Evolutionary conservation across 2,113 vertebrate genomes (phyloP).

Genomic region (Saiga tatarica): DNA sequence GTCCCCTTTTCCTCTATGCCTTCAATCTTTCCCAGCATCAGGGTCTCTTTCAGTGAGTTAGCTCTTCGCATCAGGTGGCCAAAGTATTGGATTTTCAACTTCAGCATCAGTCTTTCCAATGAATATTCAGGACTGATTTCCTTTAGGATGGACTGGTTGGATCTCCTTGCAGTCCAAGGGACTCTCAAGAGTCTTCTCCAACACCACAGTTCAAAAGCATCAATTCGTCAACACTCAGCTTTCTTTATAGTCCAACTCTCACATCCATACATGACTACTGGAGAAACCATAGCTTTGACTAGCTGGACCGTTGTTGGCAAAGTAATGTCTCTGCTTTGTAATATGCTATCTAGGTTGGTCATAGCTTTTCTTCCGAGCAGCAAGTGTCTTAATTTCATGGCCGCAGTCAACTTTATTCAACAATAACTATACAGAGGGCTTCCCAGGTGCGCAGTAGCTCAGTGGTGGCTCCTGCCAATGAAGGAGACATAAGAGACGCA

Average conservation of each 20-base stretch:
- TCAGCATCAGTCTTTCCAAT: background rate
- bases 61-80: background rate
- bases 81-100: background rate
- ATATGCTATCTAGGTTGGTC: background rate
- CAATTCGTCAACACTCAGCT: background rate
- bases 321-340: background rate
- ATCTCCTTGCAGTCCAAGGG: background rate
- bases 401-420: background rate
- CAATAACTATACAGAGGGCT: background rate
- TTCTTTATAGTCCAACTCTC: background rate
- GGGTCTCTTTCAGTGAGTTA: background rate
- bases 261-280: background rate
- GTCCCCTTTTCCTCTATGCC: background rate
- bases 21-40: background rate
- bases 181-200: background rate
- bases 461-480: background rate
- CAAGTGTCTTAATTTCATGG: background rate
- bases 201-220: background rate
- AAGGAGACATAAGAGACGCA: accelerated
- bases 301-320: background rate
- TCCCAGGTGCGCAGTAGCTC: background rate
- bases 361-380: background rate
- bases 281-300: background rate
- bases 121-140: background rate
- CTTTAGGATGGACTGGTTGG: background rate